Conservation (phyloP, 1,140 invertebrate genomes). For the Macrocentrus cingulum region DNA sequence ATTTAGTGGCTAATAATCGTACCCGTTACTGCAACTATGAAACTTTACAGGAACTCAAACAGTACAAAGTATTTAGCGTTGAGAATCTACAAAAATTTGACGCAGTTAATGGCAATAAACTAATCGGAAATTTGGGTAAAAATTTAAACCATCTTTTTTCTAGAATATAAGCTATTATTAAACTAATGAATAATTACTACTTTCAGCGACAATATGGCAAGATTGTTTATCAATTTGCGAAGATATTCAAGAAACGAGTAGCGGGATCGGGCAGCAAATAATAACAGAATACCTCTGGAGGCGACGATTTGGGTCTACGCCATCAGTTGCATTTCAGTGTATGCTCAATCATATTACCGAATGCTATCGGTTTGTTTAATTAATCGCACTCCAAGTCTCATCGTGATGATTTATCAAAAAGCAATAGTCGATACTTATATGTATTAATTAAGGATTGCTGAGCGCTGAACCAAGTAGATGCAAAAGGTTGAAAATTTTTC, state of each 20-base stretch:
- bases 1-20: slow-evolving; percentile 50
- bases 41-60: slow-evolving; percentile 45
- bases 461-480: no score
- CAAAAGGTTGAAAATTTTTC: no score
- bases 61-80: slow-evolving; percentile 50
- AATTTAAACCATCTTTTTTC: slow-evolving; percentile 12
- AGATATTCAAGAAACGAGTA: slow-evolving; percentile 53
- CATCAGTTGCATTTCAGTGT: slow-evolving; percentile 51
- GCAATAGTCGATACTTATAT: slow-evolving; percentile 4
- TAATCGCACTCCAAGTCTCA: not conserved
- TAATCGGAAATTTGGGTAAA: slow-evolving; percentile 46
- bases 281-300: slow-evolving; percentile 54
- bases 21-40: slow-evolving; percentile 54
- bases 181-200: no score
- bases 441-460: no score
- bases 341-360: slow-evolving; percentile 57
- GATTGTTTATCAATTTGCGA: slow-evolving; percentile 52
- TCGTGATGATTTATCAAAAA: not conserved
- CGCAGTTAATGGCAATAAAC: slow-evolving; percentile 44
- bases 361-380: slow-evolving; percentile 48
- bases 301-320: slow-evolving; percentile 48
- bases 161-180: no score
- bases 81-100: slow-evolving; percentile 54
- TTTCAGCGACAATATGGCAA: slow-evolving; percentile 57
- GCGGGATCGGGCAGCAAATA: slow-evolving; percentile 40